Conservation (phyloP, 2,113 vertebrate species). For the Emydura subglobosa region DNA sequence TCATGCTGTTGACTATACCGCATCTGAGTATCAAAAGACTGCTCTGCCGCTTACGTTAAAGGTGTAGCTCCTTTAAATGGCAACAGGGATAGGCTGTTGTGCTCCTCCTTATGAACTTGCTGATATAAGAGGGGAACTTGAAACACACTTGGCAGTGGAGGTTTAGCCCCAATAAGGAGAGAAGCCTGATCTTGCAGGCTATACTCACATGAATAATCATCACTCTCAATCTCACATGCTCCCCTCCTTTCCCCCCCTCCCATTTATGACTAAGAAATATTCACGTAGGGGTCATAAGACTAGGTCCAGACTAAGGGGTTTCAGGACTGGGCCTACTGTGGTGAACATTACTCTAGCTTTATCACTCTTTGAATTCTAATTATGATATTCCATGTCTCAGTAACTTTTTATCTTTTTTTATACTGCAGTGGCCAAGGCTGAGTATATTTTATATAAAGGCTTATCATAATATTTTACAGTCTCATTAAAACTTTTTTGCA, state of each 20-base stretch:
- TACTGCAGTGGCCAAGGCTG: background rate
- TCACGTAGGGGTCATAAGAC: background rate
- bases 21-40: background rate
- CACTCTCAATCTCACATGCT: too few species aligned
- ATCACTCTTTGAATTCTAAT: conserved; percentile 46
- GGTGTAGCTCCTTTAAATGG: background rate
- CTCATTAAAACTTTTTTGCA: conserved; percentile 68
- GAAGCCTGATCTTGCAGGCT: background rate
- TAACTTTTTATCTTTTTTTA: conserved; percentile 42
- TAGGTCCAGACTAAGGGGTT: background rate
- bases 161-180: conserved; percentile 15
- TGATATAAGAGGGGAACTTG: background rate
- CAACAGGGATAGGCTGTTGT: background rate
- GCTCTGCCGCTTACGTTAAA: background rate
- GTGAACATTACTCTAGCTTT: background rate
- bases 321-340: background rate
- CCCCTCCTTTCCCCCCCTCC: too few species aligned
- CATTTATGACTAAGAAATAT: background rate
- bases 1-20: background rate
- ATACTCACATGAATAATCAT: background rate
- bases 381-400: background rate
- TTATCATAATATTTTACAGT: conserved; percentile 71
- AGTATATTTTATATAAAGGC: conserved; percentile 54
- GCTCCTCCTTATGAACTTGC: background rate
- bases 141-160: background rate